These are phyloP conservation scores for Trissoscelio sp. DNA, from an alignment of 2,888 invertebrate species.

Conservation along the genomic window DNA sequence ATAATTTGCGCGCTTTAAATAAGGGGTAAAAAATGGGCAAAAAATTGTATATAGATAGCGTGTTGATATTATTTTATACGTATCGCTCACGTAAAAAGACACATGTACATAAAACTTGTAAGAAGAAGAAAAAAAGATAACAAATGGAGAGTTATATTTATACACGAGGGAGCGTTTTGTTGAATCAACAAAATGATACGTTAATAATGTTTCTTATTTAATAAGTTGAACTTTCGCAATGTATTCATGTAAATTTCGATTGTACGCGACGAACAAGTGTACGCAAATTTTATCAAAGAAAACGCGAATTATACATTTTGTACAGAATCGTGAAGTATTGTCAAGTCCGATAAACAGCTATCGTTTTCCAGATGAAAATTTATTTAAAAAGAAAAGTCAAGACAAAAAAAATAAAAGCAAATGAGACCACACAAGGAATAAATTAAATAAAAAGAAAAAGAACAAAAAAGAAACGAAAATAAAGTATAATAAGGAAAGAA, in stretches of 20 bases:
- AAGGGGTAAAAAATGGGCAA: conserved; percentile 20
- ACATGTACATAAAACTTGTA: conserved; percentile 68
- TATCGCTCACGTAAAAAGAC: conserved; percentile 53
- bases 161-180: conserved; percentile 60
- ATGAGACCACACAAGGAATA: conserved; percentile 11
- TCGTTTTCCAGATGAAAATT: conserved; percentile 68
- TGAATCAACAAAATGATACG: conserved; percentile 65
- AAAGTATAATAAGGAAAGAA: conserved; percentile 28
- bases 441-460: conserved; percentile 9
- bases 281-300: conserved; percentile 40
- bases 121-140: conserved; percentile 51
- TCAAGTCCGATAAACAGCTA: conserved; percentile 69
- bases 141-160: conserved; percentile 58
- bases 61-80: conserved; percentile 69
- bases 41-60: conserved; percentile 65
- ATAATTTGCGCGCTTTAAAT: conserved; percentile 51
- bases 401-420: conserved; percentile 18
- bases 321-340: conserved; percentile 61
- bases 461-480: no score
- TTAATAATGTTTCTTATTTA: conserved; percentile 61
- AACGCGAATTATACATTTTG: conserved; percentile 51
- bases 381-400: conserved; percentile 28
- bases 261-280: conserved; percentile 35
- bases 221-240: conserved; percentile 60
- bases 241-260: conserved; percentile 64